Base-by-base conservation (phyloP, 2,113 vertebrate species). In the Phyllostomus hastatus region DNA sequence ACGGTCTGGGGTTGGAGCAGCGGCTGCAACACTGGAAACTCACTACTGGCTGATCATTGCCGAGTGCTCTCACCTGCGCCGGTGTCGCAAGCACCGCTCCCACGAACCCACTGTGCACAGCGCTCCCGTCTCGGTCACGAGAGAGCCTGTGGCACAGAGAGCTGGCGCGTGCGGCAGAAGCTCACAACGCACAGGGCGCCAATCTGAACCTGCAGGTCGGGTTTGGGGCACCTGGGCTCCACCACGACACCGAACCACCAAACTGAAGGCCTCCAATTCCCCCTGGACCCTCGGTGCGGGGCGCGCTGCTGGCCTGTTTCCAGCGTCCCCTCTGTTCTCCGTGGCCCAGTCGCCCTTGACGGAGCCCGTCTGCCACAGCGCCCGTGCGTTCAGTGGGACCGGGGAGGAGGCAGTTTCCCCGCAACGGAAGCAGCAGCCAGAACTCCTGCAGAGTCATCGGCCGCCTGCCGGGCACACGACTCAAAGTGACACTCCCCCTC, bases 401-500 rank as follows among this genome's bases (percentile, higher is more conserved):
- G 15, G 7, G 26, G 4, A 3, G 12, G 11, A 17, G 5, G 50
- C 14, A 1, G 10, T 22, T 43, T 52, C 20, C 43, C 50, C 1
- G 17, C 2, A 41, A 43, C 2, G 1, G 22, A 43, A 70, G 59
- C 1, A n/a, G 69, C 17, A 19, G 28, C 17, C 41, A 67, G 50
- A 54, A 43, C 43, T 43, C 54, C 67, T 64, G 24, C 14, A 15
- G 72, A 48, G 84, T 2, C 38, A 9, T 1, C 28, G 35, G 75
- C 3, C 4, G 7, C 38, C 66, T 4, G 35, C 38, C 46, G 28
- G 16, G 69, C 33, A 1, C 54, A 28, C 7, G 5, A 3, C 12
- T 33, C 46, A 22, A 43, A 52, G 6, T 0, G 41, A 66, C 20
- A 7, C 88, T 83, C 61, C 33, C 48, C 57, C 17, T 1, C 84